Evolutionary conservation across 2,113 vertebrate genomes (phyloP).

Genomic region (Psettodes erumei): DNA sequence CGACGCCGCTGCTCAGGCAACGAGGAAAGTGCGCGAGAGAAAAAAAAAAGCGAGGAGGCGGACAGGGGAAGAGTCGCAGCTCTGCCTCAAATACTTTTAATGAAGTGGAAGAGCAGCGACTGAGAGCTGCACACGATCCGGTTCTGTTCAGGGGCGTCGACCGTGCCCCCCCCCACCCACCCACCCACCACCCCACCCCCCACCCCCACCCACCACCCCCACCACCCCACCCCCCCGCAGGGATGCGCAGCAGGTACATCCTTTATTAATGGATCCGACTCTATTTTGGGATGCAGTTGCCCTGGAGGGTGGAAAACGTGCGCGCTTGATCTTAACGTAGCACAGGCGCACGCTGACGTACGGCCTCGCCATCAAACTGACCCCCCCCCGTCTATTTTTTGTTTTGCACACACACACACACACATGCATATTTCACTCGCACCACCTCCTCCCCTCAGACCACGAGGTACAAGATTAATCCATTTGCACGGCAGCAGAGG

Average conservation of each 20-base stretch:
- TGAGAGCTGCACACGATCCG: slow-evolving; percentile 35
- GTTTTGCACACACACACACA: slow-evolving; percentile 21
- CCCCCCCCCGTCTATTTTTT: slow-evolving; percentile 15
- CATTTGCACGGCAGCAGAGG: slow-evolving; percentile 66
- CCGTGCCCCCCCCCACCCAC: slow-evolving; percentile 31
- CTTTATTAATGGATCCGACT: slow-evolving; percentile 74
- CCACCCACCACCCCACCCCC: slow-evolving; percentile 14
- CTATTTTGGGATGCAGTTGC: slow-evolving; percentile 67
- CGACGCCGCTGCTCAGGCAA: slow-evolving; percentile 63
- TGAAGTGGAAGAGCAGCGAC: no score
- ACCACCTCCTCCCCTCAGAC: slow-evolving; percentile 61
- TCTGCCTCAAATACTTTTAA: no score
- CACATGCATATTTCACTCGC: slow-evolving; percentile 67
- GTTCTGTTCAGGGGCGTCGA: slow-evolving; percentile 32
- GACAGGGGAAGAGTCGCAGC: no score
- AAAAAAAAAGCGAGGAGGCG: no score
- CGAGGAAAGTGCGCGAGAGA: slow-evolving; percentile 31
- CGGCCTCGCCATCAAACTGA: not conserved
- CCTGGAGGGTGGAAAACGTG: slow-evolving; percentile 48
- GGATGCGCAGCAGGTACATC: slow-evolving; percentile 76
- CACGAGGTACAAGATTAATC: slow-evolving; percentile 72
- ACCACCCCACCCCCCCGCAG: slow-evolving; percentile 41
- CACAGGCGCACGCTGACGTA: not conserved
- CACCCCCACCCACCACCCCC: slow-evolving; percentile 35
- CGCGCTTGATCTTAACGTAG: slow-evolving; percentile 30